A percentile compares a stretch with the other conserved stretches of the same genome.
These are phyloP conservation scores for Rhagonycha lutea DNA, from an alignment of 2,888 invertebrate genomes.

Conservation along the genomic window DNA sequence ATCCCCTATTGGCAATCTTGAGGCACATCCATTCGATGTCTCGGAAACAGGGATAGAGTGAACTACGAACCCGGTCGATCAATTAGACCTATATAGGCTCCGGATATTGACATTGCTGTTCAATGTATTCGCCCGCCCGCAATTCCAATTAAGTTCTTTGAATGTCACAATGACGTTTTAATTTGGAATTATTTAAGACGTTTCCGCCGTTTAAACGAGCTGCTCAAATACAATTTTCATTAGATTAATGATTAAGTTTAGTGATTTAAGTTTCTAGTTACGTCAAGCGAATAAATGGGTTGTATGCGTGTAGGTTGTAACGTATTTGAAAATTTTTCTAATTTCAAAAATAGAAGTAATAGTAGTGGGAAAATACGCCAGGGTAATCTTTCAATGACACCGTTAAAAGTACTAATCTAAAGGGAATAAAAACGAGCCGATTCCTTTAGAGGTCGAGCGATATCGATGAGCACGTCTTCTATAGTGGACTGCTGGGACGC, in stretches of 20 bases:
- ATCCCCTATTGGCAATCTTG: constrained; percentile 19
- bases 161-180: constrained; percentile 49
- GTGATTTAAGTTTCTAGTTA: constrained; percentile 7
- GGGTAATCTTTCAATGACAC: constrained; percentile 15
- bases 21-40: constrained; percentile 25
- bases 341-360: background rate
- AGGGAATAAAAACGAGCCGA: constrained; percentile 17
- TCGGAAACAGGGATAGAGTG: constrained; percentile 33
- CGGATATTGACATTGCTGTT: constrained; percentile 52
- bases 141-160: constrained; percentile 50
- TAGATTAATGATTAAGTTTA: constrained; percentile 34
- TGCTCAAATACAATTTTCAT: constrained; percentile 27
- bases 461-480: constrained; percentile 30
- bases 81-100: constrained; percentile 47
- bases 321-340: background rate
- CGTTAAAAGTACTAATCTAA: constrained; percentile 21
- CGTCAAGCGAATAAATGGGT: background rate
- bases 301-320: background rate
- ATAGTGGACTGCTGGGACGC: constrained; percentile 29
- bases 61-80: constrained; percentile 41
- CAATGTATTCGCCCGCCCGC: constrained; percentile 47
- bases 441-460: constrained; percentile 7
- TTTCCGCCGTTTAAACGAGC: constrained; percentile 27
- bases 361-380: background rate
- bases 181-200: constrained; percentile 48